Conservation (phyloP, 2,113 vertebrate genomes). For the Balaenoptera acutorostrata region DNA sequence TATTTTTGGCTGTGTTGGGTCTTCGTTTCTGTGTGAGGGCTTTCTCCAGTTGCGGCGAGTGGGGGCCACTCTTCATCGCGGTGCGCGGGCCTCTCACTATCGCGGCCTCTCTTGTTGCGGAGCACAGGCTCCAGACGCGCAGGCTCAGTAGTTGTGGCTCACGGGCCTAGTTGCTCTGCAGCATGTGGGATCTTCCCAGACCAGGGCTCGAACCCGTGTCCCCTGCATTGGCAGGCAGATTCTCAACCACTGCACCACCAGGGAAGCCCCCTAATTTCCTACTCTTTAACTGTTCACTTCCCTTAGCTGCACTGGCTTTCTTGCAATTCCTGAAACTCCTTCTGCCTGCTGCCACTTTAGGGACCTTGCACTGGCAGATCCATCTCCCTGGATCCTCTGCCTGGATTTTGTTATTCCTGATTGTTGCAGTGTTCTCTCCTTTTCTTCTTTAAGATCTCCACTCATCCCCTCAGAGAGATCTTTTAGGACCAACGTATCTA, state of each 20-base stretch:
- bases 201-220: background rate
- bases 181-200: background rate
- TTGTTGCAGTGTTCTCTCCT: background rate
- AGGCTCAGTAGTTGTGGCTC: background rate
- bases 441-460: background rate
- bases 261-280: background rate
- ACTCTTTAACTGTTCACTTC: background rate
- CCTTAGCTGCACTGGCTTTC: background rate
- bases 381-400: background rate
- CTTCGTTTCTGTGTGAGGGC: no score
- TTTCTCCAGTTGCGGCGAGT: no score
- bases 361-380: background rate
- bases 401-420: background rate
- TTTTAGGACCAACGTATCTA: background rate
- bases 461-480: background rate
- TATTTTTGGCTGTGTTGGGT: no score
- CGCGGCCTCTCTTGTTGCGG: no score
- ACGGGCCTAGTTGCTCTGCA: accelerated
- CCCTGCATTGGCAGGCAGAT: background rate
- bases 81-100: no score
- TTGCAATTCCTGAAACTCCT: background rate
- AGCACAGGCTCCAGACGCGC: no score
- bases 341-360: background rate
- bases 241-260: no score
- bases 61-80: no score